Conservation (phyloP, 2,888 invertebrate species). For the Andricus quercusramuli region DNA sequence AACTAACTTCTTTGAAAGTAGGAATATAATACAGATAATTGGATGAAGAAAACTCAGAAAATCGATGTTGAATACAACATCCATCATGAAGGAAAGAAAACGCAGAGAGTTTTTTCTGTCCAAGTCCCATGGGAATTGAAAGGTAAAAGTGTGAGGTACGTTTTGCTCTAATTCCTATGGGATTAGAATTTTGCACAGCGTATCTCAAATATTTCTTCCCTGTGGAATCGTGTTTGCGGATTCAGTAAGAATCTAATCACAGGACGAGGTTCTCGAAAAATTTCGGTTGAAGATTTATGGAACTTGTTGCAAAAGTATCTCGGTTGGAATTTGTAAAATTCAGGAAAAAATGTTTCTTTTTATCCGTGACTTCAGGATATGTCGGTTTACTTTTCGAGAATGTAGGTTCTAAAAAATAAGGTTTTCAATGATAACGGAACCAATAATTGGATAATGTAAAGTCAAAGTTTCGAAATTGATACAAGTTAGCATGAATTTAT, state of each 20-base stretch:
- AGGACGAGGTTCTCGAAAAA: not conserved
- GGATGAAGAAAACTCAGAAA: constrained; percentile 6
- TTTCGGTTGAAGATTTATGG: not conserved
- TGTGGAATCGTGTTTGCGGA: not conserved
- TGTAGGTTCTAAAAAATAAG: too few species aligned
- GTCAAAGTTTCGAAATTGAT: not conserved
- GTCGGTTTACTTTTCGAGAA: too few species aligned
- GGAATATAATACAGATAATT: constrained; percentile 22
- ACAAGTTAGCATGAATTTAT: not conserved
- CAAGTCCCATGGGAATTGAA: not conserved
- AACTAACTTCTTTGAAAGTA: not conserved
- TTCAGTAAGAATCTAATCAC: not conserved
- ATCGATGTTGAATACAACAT: constrained; percentile 13
- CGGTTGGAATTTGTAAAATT: too few species aligned
- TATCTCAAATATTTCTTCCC: not conserved
- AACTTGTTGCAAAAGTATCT: not conserved
- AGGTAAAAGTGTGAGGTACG: not conserved
- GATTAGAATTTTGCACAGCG: not conserved
- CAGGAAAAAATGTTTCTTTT: too few species aligned
- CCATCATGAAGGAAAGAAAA: not conserved
- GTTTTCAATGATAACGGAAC: not conserved
- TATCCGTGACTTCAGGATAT: not conserved
- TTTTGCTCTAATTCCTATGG: not conserved
- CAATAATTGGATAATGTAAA: not conserved
- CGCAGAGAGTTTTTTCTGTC: not conserved